phyloP scores from a whole-genome alignment of 2,888 invertebrate species.

The Cheilosia soror region DNA sequence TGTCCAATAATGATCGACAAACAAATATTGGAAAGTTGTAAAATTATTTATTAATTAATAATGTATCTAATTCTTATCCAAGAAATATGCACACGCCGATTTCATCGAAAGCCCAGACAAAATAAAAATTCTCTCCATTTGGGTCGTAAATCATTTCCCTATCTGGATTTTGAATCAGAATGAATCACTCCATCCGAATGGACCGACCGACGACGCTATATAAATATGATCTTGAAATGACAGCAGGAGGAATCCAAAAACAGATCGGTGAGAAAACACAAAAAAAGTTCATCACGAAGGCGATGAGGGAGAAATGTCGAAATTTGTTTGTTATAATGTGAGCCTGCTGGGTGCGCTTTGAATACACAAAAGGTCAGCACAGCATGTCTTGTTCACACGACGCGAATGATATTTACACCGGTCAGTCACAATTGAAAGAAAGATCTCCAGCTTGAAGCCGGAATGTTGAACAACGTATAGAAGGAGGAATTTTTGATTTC shows the following conservation, averaged over 20 bases:
- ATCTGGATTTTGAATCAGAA: conserved; percentile 61
- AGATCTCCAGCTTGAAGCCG: conserved; percentile 11
- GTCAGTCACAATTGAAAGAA: conserved; percentile 55
- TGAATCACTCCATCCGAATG: conserved; percentile 60
- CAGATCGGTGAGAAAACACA: conserved; percentile 45
- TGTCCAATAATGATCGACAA: conserved; percentile 2
- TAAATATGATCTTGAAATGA: conserved; percentile 73
- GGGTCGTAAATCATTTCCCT: conserved; percentile 69
- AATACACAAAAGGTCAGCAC: conserved; percentile 71
- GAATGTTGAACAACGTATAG: conserved; percentile 15
- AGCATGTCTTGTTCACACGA: conserved; percentile 72
- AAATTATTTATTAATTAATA: conserved; percentile 39
- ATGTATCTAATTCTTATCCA: no score
- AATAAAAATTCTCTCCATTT: conserved; percentile 17
- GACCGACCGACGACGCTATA: conserved; percentile 22
- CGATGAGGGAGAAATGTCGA: conserved; percentile 73
- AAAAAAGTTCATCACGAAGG: conserved; percentile 63
- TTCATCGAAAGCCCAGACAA: conserved; percentile 8
- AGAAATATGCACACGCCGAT: conserved; percentile 26
- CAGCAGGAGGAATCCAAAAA: conserved; percentile 64
- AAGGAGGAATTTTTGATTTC: conserved; percentile 32
- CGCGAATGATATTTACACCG: conserved; percentile 67
- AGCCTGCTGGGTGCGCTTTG: conserved; percentile 73
- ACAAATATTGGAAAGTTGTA: conserved; percentile 35
- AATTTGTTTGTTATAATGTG: conserved; percentile 72